Evolutionary conservation across 2,113 vertebrate species (phyloP).

Genomic region (Hiodon tergisus): DNA sequence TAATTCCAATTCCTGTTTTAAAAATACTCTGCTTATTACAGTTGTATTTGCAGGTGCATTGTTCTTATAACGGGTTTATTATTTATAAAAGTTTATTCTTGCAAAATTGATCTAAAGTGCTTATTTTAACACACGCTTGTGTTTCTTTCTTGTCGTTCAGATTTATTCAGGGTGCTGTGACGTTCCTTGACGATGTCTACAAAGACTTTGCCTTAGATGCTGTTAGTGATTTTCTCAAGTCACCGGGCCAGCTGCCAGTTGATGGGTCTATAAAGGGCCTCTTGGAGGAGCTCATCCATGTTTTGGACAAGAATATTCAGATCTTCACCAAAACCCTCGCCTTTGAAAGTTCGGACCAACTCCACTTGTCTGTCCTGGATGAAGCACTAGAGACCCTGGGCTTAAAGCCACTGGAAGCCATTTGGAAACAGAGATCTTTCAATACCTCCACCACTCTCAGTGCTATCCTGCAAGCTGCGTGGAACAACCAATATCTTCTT

Average conservation of each 20-base stretch:
- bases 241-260: slow-evolving; percentile 18
- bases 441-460: slow-evolving; percentile 40
- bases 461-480: slow-evolving; percentile 32
- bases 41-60: no score
- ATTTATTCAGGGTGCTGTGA: slow-evolving; percentile 45
- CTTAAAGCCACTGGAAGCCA: slow-evolving; percentile 43
- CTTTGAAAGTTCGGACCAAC: slow-evolving; percentile 26
- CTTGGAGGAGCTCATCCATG: slow-evolving; percentile 36
- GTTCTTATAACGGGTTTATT: no score
- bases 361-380: slow-evolving; percentile 33
- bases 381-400: slow-evolving; percentile 43
- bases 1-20: no score
- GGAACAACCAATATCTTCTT: slow-evolving; percentile 47
- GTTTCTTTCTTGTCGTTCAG: slow-evolving; percentile 12
- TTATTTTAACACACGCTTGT: not conserved
- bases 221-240: slow-evolving; percentile 26
- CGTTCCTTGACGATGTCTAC: slow-evolving; percentile 48
- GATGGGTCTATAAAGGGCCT: slow-evolving; percentile 36
- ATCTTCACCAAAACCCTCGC: slow-evolving; percentile 22
- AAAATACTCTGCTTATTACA: no score
- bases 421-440: slow-evolving; percentile 27
- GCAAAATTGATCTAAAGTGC: not conserved
- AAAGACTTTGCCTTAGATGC: slow-evolving; percentile 25
- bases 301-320: no score
- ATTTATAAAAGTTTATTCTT: not conserved